phyloP scores from a whole-genome alignment of 2,797 vertebrate species.

The Halcyon leucocephala region DNA sequence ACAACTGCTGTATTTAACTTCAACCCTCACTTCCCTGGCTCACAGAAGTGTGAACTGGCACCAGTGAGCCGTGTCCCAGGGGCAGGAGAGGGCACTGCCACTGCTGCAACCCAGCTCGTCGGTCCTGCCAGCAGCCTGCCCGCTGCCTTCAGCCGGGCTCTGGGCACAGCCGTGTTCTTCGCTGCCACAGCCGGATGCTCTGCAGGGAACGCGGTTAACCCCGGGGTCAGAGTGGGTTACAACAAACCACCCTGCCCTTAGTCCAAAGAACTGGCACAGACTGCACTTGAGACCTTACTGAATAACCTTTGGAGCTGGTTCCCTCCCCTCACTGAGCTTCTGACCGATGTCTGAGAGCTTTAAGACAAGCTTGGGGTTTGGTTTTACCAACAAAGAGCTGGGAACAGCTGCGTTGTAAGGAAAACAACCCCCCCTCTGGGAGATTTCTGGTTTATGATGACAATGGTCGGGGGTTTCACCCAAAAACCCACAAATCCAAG shows the following conservation, averaged over 20 bases:
- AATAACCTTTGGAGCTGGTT: background rate
- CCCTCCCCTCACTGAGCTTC: background rate
- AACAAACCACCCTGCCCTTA: background rate
- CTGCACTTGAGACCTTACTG: background rate
- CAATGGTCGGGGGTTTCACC: background rate
- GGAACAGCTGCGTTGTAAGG: background rate
- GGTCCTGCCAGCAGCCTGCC: background rate
- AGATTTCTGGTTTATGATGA: background rate
- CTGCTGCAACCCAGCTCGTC: background rate
- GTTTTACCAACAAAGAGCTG: background rate
- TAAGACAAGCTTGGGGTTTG: background rate
- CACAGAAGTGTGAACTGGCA: background rate
- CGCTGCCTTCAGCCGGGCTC: fast-evolving
- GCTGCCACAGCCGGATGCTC: fast-evolving
- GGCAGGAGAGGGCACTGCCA: background rate
- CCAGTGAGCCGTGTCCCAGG: too few species aligned
- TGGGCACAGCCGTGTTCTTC: fast-evolving
- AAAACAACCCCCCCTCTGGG: background rate
- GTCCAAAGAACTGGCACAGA: background rate
- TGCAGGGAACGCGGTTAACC: fast-evolving
- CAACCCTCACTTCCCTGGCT: background rate
- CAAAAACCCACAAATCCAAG: background rate
- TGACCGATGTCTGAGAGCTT: background rate
- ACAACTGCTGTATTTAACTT: background rate
- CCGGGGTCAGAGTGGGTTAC: background rate